A percentile compares a stretch with the other conserved stretches of the same genome.
These are phyloP conservation scores for Ischnura elegans DNA, from an alignment of 2,888 invertebrate genomes.

Conservation along the genomic window DNA sequence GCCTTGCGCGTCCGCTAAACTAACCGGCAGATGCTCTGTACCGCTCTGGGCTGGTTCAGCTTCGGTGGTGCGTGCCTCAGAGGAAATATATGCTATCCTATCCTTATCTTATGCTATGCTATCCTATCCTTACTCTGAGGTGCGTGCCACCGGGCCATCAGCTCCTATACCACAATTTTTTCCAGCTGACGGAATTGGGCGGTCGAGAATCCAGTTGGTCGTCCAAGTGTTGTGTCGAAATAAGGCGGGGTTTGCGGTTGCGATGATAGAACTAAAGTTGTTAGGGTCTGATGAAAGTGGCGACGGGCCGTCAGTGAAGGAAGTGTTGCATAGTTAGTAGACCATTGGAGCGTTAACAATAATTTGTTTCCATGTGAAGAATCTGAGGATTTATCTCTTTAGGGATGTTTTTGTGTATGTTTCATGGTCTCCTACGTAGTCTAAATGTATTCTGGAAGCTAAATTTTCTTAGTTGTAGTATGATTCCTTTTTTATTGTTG, in stretches of 20 bases:
- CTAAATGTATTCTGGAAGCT: too few species aligned
- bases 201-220: neutral
- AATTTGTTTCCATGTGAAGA: too few species aligned
- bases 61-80: neutral
- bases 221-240: neutral
- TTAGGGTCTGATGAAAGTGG: neutral
- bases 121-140: too few species aligned
- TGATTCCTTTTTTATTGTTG: too few species aligned
- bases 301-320: neutral
- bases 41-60: neutral
- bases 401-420: too few species aligned
- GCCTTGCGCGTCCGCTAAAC: neutral
- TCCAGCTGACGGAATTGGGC: neutral
- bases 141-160: neutral
- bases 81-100: too few species aligned
- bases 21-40: slow-evolving; percentile 1
- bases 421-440: too few species aligned
- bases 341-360: too few species aligned
- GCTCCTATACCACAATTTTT: neutral
- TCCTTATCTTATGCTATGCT: too few species aligned
- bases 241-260: neutral
- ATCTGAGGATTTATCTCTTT: too few species aligned
- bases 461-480: too few species aligned
- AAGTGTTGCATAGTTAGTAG: too few species aligned
- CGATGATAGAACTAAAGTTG: neutral